A percentile compares a stretch with the other conserved stretches of the same genome.
These are phyloP conservation scores for Drosophila niveifrons DNA, from an alignment of 2,888 invertebrate genomes.

Conservation along the genomic window DNA sequence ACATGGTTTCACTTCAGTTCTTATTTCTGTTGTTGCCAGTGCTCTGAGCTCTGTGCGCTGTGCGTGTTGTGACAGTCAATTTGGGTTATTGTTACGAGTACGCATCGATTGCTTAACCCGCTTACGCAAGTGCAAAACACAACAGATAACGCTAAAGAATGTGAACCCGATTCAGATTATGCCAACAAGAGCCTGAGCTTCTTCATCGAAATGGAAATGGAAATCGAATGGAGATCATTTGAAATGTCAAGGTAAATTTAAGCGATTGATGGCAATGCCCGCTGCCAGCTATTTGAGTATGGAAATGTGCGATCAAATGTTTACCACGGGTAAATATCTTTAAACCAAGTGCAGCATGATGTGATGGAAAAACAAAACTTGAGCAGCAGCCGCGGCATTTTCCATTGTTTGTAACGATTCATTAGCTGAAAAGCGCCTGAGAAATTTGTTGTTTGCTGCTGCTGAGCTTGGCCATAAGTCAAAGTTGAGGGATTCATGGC, in stretches of 20 bases:
- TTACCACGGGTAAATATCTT: slow-evolving; percentile 59
- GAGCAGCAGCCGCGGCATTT: slow-evolving; percentile 45
- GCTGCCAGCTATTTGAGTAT: slow-evolving; percentile 56
- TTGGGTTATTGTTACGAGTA: slow-evolving; percentile 60
- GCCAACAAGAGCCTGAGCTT: background rate
- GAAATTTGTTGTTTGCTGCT: slow-evolving; percentile 38
- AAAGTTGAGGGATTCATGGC: slow-evolving; percentile 61
- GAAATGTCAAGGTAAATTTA: slow-evolving; percentile 49
- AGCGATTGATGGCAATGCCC: slow-evolving; percentile 47
- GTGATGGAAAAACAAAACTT: slow-evolving; percentile 33
- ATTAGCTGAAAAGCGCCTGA: slow-evolving; percentile 58
- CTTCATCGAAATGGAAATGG: background rate
- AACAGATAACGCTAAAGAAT: background rate
- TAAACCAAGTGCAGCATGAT: slow-evolving; percentile 31
- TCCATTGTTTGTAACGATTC: slow-evolving; percentile 62
- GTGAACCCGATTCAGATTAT: background rate
- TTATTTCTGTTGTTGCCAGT: slow-evolving; percentile 22
- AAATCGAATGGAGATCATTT: slow-evolving; percentile 6
- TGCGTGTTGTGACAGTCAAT: slow-evolving; percentile 37
- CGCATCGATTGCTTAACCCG: slow-evolving; percentile 64
- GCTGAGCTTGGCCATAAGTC: slow-evolving; percentile 54
- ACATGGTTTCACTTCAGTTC: slow-evolving; percentile 34
- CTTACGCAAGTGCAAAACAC: slow-evolving; percentile 39
- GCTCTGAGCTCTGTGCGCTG: background rate
- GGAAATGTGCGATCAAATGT: slow-evolving; percentile 59